A percentile compares a stretch with the other conserved stretches of the same genome.
Conservation (phyloP, 2,797 vertebrate genomes). For the Petrocephalus schoutedeni region DNA sequence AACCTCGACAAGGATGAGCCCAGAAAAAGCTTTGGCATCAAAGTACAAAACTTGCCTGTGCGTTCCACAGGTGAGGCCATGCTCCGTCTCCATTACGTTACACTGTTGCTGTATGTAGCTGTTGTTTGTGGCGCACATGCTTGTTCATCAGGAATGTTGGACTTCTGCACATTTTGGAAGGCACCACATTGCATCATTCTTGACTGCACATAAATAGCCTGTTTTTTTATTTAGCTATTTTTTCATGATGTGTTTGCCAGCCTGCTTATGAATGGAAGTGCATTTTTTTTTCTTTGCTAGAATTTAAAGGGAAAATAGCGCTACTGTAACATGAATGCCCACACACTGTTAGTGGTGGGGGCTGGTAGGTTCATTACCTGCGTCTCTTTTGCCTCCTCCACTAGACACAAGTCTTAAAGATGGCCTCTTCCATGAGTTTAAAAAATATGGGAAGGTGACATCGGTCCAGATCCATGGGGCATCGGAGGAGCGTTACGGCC, state of each 20-base stretch:
- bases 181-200: background rate
- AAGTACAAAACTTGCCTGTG: constrained; percentile 95
- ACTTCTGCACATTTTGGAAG: background rate
- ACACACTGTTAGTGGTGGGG: background rate
- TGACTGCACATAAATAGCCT: background rate
- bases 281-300: background rate
- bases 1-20: constrained; percentile 90
- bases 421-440: constrained; percentile 98
- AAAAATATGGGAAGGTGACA: constrained; percentile 98
- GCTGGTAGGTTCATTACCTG: background rate
- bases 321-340: background rate
- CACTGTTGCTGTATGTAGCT: background rate
- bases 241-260: background rate
- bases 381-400: constrained; percentile 7
- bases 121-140: background rate
- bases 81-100: background rate
- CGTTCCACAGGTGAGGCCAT: constrained; percentile 82
- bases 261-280: background rate
- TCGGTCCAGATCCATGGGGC: constrained; percentile 96
- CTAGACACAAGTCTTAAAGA: constrained; percentile 98
- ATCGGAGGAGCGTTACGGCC: constrained; percentile 89
- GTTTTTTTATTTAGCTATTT: background rate
- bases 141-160: background rate
- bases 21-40: constrained; percentile 95
- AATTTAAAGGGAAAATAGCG: background rate